Evolutionary conservation across 1,140 invertebrate species (phyloP).

Genomic region (Musca domestica): DNA sequence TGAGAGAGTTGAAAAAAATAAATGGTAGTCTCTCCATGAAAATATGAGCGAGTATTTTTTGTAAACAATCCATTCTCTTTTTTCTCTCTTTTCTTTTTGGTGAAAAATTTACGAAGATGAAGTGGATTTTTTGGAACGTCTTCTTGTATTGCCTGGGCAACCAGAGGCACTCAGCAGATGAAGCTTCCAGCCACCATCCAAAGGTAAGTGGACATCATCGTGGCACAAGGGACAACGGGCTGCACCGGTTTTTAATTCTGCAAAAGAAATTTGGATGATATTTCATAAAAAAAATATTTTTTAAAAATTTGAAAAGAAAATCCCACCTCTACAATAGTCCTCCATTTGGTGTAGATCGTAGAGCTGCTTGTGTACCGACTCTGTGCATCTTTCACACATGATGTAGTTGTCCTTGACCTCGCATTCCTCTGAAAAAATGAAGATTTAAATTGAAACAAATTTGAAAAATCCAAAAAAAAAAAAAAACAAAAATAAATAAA

Average conservation of each 20-base stretch:
- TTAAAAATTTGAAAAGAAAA: not conserved
- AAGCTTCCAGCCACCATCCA: conserved; percentile 57
- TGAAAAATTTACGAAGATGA: conserved; percentile 26
- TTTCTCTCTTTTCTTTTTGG: not conserved
- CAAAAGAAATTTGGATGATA: not conserved
- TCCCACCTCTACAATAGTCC: conserved; percentile 57
- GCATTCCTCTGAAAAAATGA: conserved; percentile 60
- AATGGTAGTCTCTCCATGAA: no score
- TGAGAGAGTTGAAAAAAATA: no score
- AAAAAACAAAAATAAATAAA: no score
- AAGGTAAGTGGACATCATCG: conserved; percentile 58
- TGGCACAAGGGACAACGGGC: conserved; percentile 76
- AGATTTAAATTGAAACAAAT: not conserved
- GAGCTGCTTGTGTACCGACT: conserved; percentile 63
- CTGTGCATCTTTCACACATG: conserved; percentile 67
- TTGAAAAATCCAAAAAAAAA: not conserved
- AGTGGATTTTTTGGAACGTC: conserved; percentile 44
- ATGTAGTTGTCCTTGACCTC: conserved; percentile 65
- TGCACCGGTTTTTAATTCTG: conserved; percentile 60
- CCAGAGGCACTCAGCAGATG: conserved; percentile 44
- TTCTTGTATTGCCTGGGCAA: conserved; percentile 51
- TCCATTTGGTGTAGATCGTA: conserved; percentile 63
- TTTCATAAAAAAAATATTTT: not conserved
- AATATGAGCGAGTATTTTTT: not conserved
- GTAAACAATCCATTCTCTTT: not conserved